A percentile compares a stretch with the other conserved stretches of the same genome.
Conservation (phyloP, 2,888 invertebrate species). For the Bhutanitis thaidina region DNA sequence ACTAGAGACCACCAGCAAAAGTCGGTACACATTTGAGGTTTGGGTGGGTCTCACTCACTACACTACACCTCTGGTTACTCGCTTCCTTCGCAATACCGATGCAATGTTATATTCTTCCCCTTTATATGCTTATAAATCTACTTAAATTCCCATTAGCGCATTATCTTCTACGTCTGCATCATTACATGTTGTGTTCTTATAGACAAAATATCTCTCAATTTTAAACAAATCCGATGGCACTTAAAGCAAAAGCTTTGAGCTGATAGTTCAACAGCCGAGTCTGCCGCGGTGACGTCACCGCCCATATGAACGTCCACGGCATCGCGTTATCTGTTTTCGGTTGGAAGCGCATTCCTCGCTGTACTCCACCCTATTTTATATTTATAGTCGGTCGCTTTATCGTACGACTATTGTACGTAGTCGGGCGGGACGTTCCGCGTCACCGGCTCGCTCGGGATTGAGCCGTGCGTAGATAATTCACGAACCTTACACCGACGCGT, state of each 20-base stretch:
- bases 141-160: too few relatives aligned
- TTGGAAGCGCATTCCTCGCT: slow-evolving; percentile 50
- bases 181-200: too few relatives aligned
- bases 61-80: too few relatives aligned
- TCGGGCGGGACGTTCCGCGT: slow-evolving; percentile 1
- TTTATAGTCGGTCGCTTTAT: slow-evolving; percentile 41
- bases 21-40: too few relatives aligned
- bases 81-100: too few relatives aligned
- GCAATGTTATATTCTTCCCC: too few relatives aligned
- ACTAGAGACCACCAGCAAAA: too few relatives aligned
- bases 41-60: too few relatives aligned
- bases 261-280: background rate
- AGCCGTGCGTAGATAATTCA: slow-evolving; percentile 4
- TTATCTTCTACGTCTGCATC: too few relatives aligned
- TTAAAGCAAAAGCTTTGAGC: background rate
- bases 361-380: slow-evolving; percentile 38
- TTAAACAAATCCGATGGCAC: background rate
- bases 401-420: slow-evolving; percentile 25
- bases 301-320: slow-evolving; percentile 28
- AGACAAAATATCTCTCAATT: background rate
- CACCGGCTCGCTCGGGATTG: background rate
- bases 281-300: slow-evolving; percentile 44
- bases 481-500: slow-evolving; percentile 13
- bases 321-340: slow-evolving; percentile 56
- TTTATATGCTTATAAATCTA: too few relatives aligned